Conservation (phyloP, 2,113 vertebrate genomes). For the Heloderma charlesbogerti region DNA sequence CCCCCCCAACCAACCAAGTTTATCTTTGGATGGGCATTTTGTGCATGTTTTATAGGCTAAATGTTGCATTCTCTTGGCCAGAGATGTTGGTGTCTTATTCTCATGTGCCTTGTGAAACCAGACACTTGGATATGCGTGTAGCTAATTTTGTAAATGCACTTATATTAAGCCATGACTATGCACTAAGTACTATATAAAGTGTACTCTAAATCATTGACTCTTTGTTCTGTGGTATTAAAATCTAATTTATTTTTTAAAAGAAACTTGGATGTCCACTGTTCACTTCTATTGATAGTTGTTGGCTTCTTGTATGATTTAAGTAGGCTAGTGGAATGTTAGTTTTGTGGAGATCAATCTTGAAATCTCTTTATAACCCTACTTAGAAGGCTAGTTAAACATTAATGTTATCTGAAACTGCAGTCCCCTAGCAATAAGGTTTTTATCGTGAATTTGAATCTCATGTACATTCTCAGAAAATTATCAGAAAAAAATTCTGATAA, state of each 20-base stretch:
- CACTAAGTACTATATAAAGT: constrained; percentile 39
- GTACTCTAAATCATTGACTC: constrained; percentile 29
- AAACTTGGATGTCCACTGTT: constrained; percentile 34
- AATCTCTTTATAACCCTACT: not conserved
- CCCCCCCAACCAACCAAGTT: not conserved
- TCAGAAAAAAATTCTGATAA: constrained; percentile 3
- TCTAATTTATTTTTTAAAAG: constrained; percentile 23
- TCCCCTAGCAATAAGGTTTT: not conserved
- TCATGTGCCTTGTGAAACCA: constrained; percentile 45
- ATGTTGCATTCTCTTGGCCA: constrained; percentile 20
- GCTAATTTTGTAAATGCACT: constrained; percentile 62
- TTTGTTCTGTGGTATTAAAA: constrained; percentile 22
- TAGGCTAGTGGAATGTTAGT: not conserved
- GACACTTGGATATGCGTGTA: constrained; percentile 56
- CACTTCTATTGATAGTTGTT: constrained; percentile 49
- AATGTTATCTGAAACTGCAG: not conserved
- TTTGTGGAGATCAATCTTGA: not conserved
- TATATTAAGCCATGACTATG: constrained; percentile 69
- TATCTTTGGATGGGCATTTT: constrained; percentile 9
- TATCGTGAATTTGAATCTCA: not conserved
- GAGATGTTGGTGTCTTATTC: constrained; percentile 30
- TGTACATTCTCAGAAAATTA: no score
- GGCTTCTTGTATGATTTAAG: not conserved
- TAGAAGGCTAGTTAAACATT: not conserved
- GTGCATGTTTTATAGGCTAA: not conserved